These are phyloP conservation scores for Daubentonia madagascariensis DNA, from an alignment of 2,113 vertebrate species.

Conservation along the genomic window DNA sequence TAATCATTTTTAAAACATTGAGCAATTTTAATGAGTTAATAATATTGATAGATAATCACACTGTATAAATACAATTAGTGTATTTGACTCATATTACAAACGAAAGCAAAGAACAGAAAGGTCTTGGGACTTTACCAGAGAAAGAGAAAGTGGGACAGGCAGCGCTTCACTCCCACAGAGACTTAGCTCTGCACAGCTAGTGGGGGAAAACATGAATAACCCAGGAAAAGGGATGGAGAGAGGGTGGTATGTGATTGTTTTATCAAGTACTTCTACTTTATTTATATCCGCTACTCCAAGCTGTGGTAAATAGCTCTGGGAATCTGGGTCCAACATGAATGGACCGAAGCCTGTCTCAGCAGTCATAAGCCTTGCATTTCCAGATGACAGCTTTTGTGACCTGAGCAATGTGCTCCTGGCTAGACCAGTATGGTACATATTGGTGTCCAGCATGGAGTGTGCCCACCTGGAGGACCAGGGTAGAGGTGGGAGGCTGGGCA, in stretches of 20 bases:
- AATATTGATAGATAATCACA: background rate
- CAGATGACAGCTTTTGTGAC: background rate
- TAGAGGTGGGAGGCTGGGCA: background rate
- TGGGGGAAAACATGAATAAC: background rate
- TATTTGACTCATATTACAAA: background rate
- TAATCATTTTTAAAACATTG: background rate
- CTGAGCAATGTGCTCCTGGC: background rate
- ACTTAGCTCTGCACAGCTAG: background rate
- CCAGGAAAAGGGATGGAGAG: background rate
- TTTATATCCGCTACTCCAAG: background rate
- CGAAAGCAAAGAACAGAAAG: background rate
- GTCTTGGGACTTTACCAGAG: background rate
- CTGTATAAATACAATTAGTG: background rate
- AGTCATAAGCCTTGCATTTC: background rate
- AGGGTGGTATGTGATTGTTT: background rate
- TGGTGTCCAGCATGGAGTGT: background rate
- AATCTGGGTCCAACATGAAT: background rate
- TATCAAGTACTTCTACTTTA: background rate
- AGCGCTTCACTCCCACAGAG: no score
- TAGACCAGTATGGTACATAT: rapidly evolving
- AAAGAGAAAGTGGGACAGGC: background rate
- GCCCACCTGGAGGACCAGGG: background rate
- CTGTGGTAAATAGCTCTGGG: background rate
- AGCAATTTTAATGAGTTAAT: background rate
- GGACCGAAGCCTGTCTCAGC: background rate